A percentile compares a stretch with the other conserved stretches of the same genome.
Conservation (phyloP, 2,888 invertebrate species). For the Eubasilissa splendida region DNA sequence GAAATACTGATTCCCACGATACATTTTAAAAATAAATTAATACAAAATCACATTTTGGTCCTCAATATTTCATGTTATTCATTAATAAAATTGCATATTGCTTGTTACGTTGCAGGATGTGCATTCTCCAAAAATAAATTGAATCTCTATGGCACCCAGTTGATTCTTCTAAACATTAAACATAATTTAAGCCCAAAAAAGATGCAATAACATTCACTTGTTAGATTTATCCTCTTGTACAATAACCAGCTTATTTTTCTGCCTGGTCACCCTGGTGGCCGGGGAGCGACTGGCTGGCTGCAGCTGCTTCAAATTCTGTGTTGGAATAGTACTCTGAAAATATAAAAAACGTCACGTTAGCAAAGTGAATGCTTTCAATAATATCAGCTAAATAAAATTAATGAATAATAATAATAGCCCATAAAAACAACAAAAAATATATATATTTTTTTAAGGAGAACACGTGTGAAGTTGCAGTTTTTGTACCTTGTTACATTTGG, state of each 20-base stretch:
- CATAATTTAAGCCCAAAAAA: neutral
- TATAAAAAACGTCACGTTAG: neutral
- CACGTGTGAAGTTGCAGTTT: neutral
- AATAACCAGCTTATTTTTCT: slow-evolving; percentile 88
- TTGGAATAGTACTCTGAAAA: slow-evolving; percentile 74
- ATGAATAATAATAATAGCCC: too few relatives aligned
- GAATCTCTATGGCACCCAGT: too few relatives aligned
- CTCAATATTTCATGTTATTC: too few relatives aligned
- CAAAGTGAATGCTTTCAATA: too few relatives aligned
- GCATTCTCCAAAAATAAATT: too few relatives aligned
- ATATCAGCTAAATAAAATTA: neutral
- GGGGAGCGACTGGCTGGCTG: slow-evolving; percentile 77
- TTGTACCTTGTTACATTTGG: too few relatives aligned
- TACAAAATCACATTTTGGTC: too few relatives aligned
- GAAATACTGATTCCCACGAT: too few relatives aligned
- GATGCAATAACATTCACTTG: slow-evolving; percentile 44
- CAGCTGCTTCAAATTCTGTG: slow-evolving; percentile 79
- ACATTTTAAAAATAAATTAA: too few relatives aligned
- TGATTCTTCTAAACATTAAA: too few relatives aligned
- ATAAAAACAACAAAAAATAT: neutral
- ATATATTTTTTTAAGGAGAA: neutral
- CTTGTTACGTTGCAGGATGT: too few relatives aligned
- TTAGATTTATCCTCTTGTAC: slow-evolving; percentile 75
- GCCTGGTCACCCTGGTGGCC: slow-evolving; percentile 85
- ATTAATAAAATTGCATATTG: too few relatives aligned